phyloP scores from a whole-genome alignment of 1,140 invertebrate species.

The Episyrphus balteatus region DNA sequence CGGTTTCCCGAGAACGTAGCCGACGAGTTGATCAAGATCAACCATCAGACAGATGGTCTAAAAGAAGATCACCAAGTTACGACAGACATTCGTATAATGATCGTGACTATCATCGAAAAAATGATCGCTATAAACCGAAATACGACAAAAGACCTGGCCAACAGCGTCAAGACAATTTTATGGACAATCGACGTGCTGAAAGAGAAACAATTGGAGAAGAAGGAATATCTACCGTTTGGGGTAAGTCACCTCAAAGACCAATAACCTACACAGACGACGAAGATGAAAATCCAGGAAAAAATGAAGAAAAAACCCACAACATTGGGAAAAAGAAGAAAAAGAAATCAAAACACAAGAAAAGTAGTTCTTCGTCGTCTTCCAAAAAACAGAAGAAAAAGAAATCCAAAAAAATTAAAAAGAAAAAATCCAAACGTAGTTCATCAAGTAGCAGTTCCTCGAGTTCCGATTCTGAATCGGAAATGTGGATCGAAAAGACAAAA shows the following conservation, averaged over 20 bases:
- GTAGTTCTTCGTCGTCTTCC: constrained; percentile 27
- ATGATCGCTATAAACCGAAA: constrained; percentile 1
- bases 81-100: no score
- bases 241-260: constrained; percentile 52
- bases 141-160: constrained; percentile 10
- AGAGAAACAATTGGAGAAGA: constrained; percentile 59
- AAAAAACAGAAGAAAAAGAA: constrained; percentile 39
- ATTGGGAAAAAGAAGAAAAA: constrained; percentile 41
- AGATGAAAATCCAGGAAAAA: constrained; percentile 30
- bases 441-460: constrained; percentile 13
- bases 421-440: constrained; percentile 27
- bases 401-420: constrained; percentile 36
- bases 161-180: constrained; percentile 45
- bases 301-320: constrained; percentile 45
- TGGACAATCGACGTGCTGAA: constrained; percentile 54
- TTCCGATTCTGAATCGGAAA: constrained; percentile 25
- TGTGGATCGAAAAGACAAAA: constrained; percentile 59
- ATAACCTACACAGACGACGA: constrained; percentile 39
- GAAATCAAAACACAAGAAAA: constrained; percentile 32
- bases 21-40: no score
- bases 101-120: no score
- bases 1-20: no score
- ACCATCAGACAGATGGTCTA: no score
- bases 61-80: no score
- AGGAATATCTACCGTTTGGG: constrained; percentile 58